These are phyloP conservation scores for Chrysemys picta DNA, from an alignment of 2,113 vertebrate species.

Conservation along the genomic window DNA sequence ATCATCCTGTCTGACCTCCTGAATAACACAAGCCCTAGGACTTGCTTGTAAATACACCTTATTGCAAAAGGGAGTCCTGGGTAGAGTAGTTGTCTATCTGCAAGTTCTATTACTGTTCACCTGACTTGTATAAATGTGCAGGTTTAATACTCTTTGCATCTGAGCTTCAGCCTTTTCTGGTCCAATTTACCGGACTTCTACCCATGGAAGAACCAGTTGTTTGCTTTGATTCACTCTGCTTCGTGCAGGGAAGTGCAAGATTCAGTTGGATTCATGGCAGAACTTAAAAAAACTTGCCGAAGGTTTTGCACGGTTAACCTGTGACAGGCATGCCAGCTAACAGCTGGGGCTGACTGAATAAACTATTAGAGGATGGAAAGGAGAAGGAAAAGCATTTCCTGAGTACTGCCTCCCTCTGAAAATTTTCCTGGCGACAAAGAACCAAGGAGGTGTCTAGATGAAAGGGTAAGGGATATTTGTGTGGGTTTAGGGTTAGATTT, in stretches of 20 bases:
- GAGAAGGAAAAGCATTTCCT: background rate
- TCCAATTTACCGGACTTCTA: background rate
- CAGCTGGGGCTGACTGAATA: fast-evolving
- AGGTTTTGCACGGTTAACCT: fast-evolving
- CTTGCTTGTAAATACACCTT: background rate
- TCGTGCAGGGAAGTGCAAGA: background rate
- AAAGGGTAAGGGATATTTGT: background rate
- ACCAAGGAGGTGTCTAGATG: background rate
- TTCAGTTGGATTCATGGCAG: background rate
- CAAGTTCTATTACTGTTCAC: background rate
- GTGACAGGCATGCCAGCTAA: fast-evolving
- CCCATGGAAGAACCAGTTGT: fast-evolving
- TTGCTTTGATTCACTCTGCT: background rate
- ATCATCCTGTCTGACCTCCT: too few species aligned
- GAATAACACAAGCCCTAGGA: background rate
- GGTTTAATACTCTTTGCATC: background rate
- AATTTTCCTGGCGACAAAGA: background rate
- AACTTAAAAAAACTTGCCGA: background rate
- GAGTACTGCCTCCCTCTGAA: background rate
- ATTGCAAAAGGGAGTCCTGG: background rate
- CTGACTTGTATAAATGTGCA: background rate
- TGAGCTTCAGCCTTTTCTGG: background rate
- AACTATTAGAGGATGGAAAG: background rate
- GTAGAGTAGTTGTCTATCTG: background rate
- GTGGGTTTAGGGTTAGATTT: background rate